These are phyloP conservation scores for Litocranius walleri DNA, from an alignment of 2,113 vertebrate genomes.

Conservation along the genomic window DNA sequence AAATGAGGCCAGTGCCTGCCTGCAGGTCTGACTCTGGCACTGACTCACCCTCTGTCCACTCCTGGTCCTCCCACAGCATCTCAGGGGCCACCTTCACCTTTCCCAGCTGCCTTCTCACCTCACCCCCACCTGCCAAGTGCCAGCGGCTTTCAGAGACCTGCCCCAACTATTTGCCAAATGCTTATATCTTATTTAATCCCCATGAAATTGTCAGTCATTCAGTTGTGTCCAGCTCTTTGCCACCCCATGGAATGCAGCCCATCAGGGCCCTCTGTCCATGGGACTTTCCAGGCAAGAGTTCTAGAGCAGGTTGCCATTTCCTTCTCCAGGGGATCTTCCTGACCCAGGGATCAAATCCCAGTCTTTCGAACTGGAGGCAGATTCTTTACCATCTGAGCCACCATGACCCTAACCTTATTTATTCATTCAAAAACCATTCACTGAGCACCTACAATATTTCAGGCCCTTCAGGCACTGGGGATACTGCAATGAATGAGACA, in stretches of 20 bases:
- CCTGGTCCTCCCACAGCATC: rapidly evolving
- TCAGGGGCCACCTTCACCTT: background rate
- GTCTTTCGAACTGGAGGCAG: background rate
- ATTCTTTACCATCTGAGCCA: background rate
- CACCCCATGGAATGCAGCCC: background rate
- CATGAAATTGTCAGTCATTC: background rate
- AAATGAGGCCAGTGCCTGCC: background rate
- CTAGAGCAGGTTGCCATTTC: background rate
- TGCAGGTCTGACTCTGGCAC: background rate
- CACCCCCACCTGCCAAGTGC: background rate
- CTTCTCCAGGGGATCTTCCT: background rate
- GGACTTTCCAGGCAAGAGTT: background rate
- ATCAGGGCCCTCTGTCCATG: background rate
- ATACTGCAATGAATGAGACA: background rate
- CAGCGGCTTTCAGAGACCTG: background rate
- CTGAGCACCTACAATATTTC: background rate
- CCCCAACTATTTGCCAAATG: background rate
- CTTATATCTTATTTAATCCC: background rate
- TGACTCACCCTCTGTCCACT: background rate
- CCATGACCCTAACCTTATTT: background rate
- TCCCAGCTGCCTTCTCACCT: background rate
- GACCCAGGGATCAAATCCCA: background rate
- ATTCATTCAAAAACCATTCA: background rate
- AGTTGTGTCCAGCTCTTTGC: background rate
- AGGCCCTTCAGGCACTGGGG: background rate